A percentile compares a stretch with the other conserved stretches of the same genome.
phyloP scores from a whole-genome alignment of 2,888 invertebrate genomes.

The Masnerella sp. region DNA sequence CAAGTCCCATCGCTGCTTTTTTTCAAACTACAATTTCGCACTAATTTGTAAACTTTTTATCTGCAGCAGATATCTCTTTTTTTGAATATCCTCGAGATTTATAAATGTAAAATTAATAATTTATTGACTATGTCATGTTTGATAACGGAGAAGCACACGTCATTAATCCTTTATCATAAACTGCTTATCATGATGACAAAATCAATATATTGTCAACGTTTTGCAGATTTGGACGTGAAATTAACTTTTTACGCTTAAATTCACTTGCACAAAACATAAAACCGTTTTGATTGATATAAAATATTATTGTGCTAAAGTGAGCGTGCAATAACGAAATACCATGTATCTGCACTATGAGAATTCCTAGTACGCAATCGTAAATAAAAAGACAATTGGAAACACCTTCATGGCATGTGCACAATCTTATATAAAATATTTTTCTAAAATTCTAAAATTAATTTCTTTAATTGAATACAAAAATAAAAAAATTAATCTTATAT shows the following conservation, averaged over 20 bases:
- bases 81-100: no score
- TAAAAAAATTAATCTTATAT: no score
- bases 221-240: not conserved
- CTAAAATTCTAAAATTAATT: not conserved
- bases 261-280: conserved; percentile 5
- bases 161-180: not conserved
- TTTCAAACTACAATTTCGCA: not conserved
- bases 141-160: no score
- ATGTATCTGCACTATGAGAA: conserved; percentile 4
- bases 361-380: conserved; percentile 12
- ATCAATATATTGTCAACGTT: not conserved
- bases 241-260: conserved; percentile 11
- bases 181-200: not conserved
- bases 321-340: conserved; percentile 23
- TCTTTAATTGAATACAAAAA: no score
- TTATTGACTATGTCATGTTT: no score
- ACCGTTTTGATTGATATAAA: conserved; percentile 18
- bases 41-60: no score
- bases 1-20: no score
- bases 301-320: conserved; percentile 15
- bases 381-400: conserved; percentile 4
- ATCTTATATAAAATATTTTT: no score
- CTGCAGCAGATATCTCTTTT: no score
- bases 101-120: no score
- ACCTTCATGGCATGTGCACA: not conserved